A percentile compares a stretch with the other conserved stretches of the same genome.
Evolutionary conservation across 2,113 vertebrate species (phyloP).

Genomic region (Thamnophis sirtalis): DNA sequence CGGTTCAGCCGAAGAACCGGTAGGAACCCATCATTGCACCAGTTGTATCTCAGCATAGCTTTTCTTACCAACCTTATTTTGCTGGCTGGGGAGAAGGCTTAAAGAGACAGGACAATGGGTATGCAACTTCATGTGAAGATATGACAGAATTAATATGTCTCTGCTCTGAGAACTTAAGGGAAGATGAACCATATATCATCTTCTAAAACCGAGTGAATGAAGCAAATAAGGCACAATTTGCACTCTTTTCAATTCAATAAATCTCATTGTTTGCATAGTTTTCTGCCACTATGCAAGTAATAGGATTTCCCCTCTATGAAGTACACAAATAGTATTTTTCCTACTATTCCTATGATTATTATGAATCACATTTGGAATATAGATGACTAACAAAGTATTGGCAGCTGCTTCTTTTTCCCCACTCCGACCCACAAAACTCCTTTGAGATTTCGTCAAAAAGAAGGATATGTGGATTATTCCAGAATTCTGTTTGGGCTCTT

Average conservation of each 20-base stretch:
- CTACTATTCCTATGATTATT: conserved; percentile 47
- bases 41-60: not conserved
- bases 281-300: conserved; percentile 44
- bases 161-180: not conserved
- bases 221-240: not conserved
- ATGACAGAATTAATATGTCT: not conserved
- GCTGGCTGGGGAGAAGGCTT: not conserved
- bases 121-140: not conserved
- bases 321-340: conserved; percentile 14
- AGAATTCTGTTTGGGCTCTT: conserved; percentile 2
- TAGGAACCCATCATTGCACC: too few relatives aligned
- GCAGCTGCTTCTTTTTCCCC: conserved; percentile 34
- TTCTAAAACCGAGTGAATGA: not conserved
- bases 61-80: not conserved
- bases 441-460: conserved; percentile 46
- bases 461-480: conserved; percentile 19
- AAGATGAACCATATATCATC: not conserved
- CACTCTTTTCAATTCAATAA: conserved; percentile 41
- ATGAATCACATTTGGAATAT: conserved; percentile 41
- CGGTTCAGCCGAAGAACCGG: too few relatives aligned
- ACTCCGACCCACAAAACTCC: conserved; percentile 18
- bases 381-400: conserved; percentile 54
- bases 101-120: not conserved
- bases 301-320: not conserved
- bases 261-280: conserved; percentile 54